A percentile compares a stretch with the other conserved stretches of the same genome.
Conservation (phyloP, 2,113 vertebrate species). For the Phoxinus phoxinus region DNA sequence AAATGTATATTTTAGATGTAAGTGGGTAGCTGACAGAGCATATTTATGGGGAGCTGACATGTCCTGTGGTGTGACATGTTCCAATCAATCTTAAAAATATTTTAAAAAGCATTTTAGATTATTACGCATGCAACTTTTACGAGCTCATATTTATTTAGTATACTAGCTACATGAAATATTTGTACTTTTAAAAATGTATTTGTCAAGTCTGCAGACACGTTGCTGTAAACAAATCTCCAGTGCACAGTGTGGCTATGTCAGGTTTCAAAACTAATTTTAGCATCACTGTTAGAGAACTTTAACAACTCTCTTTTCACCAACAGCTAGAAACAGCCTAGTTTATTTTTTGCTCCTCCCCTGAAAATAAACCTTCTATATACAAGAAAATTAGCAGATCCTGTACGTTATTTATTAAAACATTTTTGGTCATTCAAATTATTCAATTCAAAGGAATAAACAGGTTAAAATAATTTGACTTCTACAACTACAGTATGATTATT, state of each 20-base stretch:
- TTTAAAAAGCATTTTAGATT: neutral
- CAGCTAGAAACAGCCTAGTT: neutral
- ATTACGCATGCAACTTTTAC: neutral
- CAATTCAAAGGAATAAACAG: neutral
- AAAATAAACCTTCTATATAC: neutral
- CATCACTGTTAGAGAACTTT: neutral
- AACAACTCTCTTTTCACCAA: neutral
- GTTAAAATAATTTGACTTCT: neutral
- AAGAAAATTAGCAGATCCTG: neutral
- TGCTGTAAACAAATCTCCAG: neutral
- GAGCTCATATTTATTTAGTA: slow-evolving; percentile 8
- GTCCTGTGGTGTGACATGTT: neutral
- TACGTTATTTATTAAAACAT: neutral
- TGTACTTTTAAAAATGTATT: neutral
- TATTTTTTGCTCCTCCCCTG: neutral
- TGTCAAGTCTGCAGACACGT: neutral
- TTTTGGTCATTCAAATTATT: neutral
- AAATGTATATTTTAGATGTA: neutral
- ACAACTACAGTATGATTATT: neutral
- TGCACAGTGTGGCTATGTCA: neutral
- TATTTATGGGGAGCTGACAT: neutral
- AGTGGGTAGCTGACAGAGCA: neutral
- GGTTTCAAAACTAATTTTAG: neutral
- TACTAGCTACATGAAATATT: neutral
- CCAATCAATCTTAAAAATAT: neutral